phyloP scores from a whole-genome alignment of 1,140 invertebrate species.

The Macrobrachium rosenbergii region DNA sequence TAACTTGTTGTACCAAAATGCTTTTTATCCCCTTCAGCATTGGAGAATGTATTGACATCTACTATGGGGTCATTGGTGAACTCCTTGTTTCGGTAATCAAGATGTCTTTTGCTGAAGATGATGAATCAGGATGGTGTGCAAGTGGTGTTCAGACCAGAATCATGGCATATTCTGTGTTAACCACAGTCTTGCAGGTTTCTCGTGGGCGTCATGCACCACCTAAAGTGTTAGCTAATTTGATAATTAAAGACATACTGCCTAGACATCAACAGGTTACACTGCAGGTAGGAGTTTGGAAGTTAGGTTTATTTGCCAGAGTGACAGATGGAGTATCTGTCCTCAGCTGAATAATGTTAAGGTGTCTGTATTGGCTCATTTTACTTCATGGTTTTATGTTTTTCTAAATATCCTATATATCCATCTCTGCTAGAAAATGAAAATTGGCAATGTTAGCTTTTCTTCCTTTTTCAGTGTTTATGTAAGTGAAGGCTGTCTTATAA shows the following conservation, averaged over 20 bases:
- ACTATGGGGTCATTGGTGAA: constrained; percentile 3
- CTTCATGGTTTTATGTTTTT: too few species aligned
- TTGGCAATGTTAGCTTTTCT: too few species aligned
- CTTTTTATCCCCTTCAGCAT: neutral
- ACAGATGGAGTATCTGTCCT: too few species aligned
- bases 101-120: neutral
- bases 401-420: too few species aligned
- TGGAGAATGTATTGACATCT: constrained; percentile 26
- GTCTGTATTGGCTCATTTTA: too few species aligned
- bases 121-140: constrained; percentile 23
- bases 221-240: neutral
- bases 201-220: constrained; percentile 1
- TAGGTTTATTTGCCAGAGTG: too few species aligned
- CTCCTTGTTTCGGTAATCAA: constrained; percentile 10
- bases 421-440: too few species aligned
- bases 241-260: constrained; percentile 11
- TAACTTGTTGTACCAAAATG: too few species aligned
- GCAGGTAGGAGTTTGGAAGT: constrained; percentile 2
- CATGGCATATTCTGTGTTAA: constrained; percentile 14
- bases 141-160: constrained; percentile 28
- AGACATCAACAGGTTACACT: constrained; percentile 2
- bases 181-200: constrained; percentile 3
- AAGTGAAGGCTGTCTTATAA: too few species aligned
- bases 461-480: too few species aligned
- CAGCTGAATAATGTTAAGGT: too few species aligned